Conservation (phyloP, 2,888 invertebrate genomes). For the Apodemia hepburni region DNA sequence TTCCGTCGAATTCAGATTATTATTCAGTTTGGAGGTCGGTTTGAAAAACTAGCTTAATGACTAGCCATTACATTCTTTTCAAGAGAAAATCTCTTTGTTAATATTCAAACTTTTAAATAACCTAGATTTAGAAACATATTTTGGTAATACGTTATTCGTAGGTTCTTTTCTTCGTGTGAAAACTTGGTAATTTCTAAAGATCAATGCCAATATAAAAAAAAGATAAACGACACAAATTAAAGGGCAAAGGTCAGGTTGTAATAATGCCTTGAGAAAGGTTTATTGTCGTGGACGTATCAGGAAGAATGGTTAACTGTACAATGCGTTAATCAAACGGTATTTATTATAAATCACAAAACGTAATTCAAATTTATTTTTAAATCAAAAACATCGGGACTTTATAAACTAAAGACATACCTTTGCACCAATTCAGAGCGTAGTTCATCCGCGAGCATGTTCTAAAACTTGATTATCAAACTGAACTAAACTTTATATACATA, state of each 20-base stretch:
- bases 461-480: constrained; percentile 20
- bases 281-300: not conserved
- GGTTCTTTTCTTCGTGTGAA: not conserved
- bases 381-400: constrained; percentile 30
- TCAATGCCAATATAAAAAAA: not conserved
- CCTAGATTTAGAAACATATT: not conserved
- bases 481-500: constrained; percentile 10
- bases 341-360: not conserved
- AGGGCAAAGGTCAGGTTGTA: not conserved
- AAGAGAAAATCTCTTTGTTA: not conserved
- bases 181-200: not conserved
- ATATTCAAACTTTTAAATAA: not conserved
- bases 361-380: constrained; percentile 17
- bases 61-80: not conserved
- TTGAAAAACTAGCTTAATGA: not conserved
- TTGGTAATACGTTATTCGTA: not conserved
- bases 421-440: constrained; percentile 38
- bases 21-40: not conserved
- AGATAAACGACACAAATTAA: not conserved
- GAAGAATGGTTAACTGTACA: not conserved
- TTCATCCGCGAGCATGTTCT: constrained; percentile 34
- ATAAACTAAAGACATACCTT: constrained; percentile 36
- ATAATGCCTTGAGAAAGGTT: constrained; percentile 2
- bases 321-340: not conserved
- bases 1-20: too few relatives aligned